Evolutionary conservation across 2,113 vertebrate genomes (phyloP).

Genomic region (Cyanocitta stelleri): DNA sequence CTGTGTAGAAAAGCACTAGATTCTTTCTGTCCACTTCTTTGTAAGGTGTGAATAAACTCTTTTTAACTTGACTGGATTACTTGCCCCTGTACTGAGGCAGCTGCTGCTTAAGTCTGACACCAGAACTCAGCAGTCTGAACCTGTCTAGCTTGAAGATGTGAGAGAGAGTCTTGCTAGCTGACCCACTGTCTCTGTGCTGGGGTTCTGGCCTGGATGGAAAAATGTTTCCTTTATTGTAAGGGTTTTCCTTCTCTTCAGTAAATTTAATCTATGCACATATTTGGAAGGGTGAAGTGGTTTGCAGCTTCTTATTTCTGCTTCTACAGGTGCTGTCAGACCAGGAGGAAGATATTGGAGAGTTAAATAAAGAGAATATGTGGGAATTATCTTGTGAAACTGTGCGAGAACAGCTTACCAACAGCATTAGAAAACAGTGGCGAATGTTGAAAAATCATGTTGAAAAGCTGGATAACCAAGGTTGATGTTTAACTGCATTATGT

Average conservation of each 20-base stretch:
- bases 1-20: background rate
- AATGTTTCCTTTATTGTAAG: background rate
- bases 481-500: background rate
- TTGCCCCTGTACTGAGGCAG: background rate
- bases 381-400: slow-evolving; percentile 91
- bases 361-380: slow-evolving; percentile 80
- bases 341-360: slow-evolving; percentile 81
- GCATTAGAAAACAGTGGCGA: slow-evolving; percentile 95
- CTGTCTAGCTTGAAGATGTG: background rate
- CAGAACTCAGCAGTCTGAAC: background rate
- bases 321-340: slow-evolving; percentile 79
- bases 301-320: background rate
- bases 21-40: background rate
- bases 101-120: background rate
- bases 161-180: background rate
- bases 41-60: background rate
- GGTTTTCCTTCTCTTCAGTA: background rate
- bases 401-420: slow-evolving; percentile 91
- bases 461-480: slow-evolving; percentile 93
- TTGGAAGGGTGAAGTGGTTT: background rate
- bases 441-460: slow-evolving; percentile 92
- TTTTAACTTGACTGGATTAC: background rate
- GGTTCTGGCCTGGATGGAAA: background rate
- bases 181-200: background rate
- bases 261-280: background rate